These are phyloP conservation scores for Melopsittacus undulatus DNA, from an alignment of 2,797 vertebrate genomes.

Conservation along the genomic window DNA sequence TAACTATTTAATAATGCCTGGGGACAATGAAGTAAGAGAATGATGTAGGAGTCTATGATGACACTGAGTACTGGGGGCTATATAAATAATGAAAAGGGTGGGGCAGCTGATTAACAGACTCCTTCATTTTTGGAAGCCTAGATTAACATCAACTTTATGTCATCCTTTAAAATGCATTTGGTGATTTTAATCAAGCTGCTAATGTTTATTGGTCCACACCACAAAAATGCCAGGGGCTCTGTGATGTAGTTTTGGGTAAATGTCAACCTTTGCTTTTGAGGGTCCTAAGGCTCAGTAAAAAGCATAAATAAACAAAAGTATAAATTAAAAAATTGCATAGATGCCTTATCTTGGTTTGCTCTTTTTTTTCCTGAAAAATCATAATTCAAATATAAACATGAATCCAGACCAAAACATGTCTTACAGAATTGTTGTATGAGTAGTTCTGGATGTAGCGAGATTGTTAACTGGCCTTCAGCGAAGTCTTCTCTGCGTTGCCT, in stretches of 20 bases:
- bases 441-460: background rate
- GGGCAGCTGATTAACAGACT: slow-evolving; percentile 3
- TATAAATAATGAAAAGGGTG: slow-evolving; percentile 7
- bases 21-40: slow-evolving; percentile 40
- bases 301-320: background rate
- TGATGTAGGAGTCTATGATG: slow-evolving; percentile 13
- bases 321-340: background rate
- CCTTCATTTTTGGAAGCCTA: slow-evolving; percentile 27
- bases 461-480: background rate
- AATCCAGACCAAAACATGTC: background rate
- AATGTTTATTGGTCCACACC: background rate
- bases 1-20: slow-evolving; percentile 29
- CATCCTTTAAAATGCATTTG: slow-evolving; percentile 18
- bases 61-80: background rate
- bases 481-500: background rate
- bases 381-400: background rate
- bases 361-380: accelerated
- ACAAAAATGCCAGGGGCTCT: slow-evolving; percentile 1
- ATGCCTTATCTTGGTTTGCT: background rate
- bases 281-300: background rate
- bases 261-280: background rate
- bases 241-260: background rate
- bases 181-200: slow-evolving; percentile 35
- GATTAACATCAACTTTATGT: slow-evolving; percentile 52
- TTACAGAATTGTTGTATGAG: background rate